These are phyloP conservation scores for Corapipo altera DNA, from an alignment of 2,113 vertebrate genomes.

Conservation along the genomic window DNA sequence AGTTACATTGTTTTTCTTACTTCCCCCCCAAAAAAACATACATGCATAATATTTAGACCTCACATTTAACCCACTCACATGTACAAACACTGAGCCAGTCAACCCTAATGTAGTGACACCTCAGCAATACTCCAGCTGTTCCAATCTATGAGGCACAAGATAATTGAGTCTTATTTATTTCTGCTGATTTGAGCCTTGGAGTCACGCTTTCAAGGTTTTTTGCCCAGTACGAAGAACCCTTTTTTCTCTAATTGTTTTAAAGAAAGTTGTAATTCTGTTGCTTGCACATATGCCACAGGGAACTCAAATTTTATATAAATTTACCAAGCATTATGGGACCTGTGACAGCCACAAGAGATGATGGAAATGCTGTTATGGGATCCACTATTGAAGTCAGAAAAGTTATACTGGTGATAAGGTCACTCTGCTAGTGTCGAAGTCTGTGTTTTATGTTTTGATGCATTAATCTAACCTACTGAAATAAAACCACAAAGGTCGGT, in stretches of 20 bases:
- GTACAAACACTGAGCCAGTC: background rate
- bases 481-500: background rate
- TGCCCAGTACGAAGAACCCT: background rate
- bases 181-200: background rate
- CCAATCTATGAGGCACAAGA: background rate
- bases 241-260: background rate
- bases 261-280: background rate
- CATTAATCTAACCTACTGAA: background rate
- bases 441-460: background rate
- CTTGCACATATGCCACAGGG: background rate
- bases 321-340: background rate
- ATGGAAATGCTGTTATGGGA: background rate
- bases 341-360: background rate
- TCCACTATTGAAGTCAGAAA: background rate
- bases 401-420: background rate
- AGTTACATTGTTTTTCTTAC: background rate
- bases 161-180: background rate
- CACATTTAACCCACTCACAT: background rate
- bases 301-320: background rate
- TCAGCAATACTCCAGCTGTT: background rate
- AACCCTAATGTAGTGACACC: background rate
- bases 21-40: background rate
- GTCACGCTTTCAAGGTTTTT: background rate
- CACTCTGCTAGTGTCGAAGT: background rate
- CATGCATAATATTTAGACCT: background rate